Percentiles rank a stretch among this genome's conserved stretches.
phyloP scores from a whole-genome alignment of 2,888 invertebrate genomes.

The Drosophila lacicola region DNA sequence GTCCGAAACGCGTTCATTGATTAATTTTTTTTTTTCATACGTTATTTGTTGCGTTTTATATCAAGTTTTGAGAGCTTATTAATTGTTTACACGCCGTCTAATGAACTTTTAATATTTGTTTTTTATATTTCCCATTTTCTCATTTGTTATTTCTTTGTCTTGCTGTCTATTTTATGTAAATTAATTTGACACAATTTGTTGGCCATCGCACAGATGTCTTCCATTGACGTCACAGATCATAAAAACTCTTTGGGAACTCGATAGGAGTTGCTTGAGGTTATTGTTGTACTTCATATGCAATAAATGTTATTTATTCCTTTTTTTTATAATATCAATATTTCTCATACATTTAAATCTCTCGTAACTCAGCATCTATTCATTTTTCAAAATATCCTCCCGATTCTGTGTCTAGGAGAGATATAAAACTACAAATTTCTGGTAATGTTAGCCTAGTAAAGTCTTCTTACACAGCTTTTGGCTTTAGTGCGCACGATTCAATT shows the following conservation, averaged over 20 bases:
- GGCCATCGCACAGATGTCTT: slow-evolving; percentile 24
- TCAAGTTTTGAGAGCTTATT: slow-evolving; percentile 31
- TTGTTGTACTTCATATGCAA: not conserved
- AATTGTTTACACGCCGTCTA: slow-evolving; percentile 65
- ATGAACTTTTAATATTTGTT: slow-evolving; percentile 67
- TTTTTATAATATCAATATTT: too few relatives aligned
- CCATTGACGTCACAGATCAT: slow-evolving; percentile 34
- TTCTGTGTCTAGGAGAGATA: not conserved
- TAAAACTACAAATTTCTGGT: slow-evolving; percentile 14
- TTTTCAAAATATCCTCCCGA: not conserved
- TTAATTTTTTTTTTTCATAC: slow-evolving; percentile 57
- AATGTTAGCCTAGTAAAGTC: slow-evolving; percentile 30
- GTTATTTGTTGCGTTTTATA: slow-evolving; percentile 36
- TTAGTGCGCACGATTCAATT: slow-evolving; percentile 64
- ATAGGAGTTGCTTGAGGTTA: not conserved
- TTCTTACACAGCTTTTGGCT: slow-evolving; percentile 22
- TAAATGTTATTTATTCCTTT: too few relatives aligned
- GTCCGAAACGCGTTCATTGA: slow-evolving; percentile 58
- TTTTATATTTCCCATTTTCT: not conserved
- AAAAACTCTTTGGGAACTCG: not conserved
- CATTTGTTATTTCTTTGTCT: slow-evolving; percentile 3
- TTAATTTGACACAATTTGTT: slow-evolving; percentile 68
- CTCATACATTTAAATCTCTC: slow-evolving; percentile 3
- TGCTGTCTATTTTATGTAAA: slow-evolving; percentile 48
- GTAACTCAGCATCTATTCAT: not conserved